Percentiles rank a stretch among this genome's conserved stretches.
These are phyloP conservation scores for Cordylochernes scorpioides DNA, from an alignment of 2,888 invertebrate genomes.

Conservation along the genomic window DNA sequence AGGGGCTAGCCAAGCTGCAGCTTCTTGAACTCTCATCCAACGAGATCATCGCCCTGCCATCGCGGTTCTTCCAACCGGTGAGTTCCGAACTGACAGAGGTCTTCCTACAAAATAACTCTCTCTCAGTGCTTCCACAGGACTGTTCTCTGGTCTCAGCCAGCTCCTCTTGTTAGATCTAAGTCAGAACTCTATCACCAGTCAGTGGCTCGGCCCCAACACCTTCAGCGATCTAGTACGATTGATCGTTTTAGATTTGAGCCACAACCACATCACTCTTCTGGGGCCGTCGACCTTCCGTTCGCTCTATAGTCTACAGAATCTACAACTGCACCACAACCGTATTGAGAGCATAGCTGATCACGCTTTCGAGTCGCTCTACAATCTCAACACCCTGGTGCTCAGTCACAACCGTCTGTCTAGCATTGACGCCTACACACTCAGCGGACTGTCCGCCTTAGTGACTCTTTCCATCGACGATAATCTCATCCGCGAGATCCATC, in stretches of 20 bases:
- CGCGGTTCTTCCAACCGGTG: conserved; percentile 40
- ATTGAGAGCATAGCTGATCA: conserved; percentile 57
- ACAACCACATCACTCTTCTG: conserved; percentile 49
- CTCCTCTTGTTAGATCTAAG: conserved; percentile 64
- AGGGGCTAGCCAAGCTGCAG: conserved; percentile 30
- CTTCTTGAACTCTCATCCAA: conserved; percentile 44
- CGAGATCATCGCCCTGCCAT: conserved; percentile 33
- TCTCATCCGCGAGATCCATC: conserved; percentile 51
- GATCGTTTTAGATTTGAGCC: conserved; percentile 53
- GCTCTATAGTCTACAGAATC: conserved; percentile 52
- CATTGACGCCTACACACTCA: conserved; percentile 59
- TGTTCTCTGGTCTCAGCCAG: conserved; percentile 45
- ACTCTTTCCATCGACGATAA: conserved; percentile 63
- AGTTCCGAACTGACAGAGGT: conserved; percentile 52
- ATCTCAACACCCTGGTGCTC: conserved; percentile 58
- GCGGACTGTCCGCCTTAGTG: conserved; percentile 61
- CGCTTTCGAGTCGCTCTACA: conserved; percentile 68
- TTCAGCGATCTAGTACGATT: conserved; percentile 63
- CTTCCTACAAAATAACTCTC: conserved; percentile 67
- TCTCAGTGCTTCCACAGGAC: conserved; percentile 54
- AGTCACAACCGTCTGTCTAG: conserved; percentile 54
- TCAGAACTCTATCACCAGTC: conserved; percentile 48
- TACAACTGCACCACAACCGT: conserved; percentile 58
- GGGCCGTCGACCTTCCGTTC: conserved; percentile 59
- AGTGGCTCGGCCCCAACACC: conserved; percentile 51